Evolutionary conservation across 37 sponge, comb jelly and placozoan species (phyloP), one percentile per base, ranked within the genome.

Genomic region (Aplysina aerophoba): DNA sequence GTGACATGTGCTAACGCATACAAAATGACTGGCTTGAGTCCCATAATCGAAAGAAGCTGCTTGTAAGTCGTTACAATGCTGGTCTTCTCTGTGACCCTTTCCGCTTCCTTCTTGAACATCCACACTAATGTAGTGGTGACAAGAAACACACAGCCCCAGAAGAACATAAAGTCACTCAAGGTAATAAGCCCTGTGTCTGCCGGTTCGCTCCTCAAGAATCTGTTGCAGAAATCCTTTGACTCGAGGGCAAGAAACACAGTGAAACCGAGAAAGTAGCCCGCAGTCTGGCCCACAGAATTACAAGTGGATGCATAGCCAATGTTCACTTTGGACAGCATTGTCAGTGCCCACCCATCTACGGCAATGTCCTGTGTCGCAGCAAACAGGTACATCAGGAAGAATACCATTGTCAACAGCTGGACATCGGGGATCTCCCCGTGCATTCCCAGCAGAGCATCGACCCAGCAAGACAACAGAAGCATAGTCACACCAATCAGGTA

Each of bases 261-360:
- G 88, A 93, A 94, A 34, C 93, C 96, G 17, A 98, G 77, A 77
- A 98, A 98, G 84, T 84, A 96, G 0, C 99, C 99, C n/a, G 86
- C 83, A 15, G 97, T 98, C 80, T 98, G 97, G 0, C 99, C 99
- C 25, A 96, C 95, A 25, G 95, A 87, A 81, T 98, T 96, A 79
- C 99, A 96, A 36, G 99, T 98, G 54, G 93, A 94, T 11, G 95
- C 92, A 62, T 92, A 91, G 53, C 99, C 99, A 19, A 98, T 92
- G 56, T 93, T 91, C 22, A 91, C 86, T 24, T 63, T 75, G 11
- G 93, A 92, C 41, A 98, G 91, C 90, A 98, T 96, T 20, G 95
- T 95, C 38, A 98, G 86, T 0, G 99, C 99, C 99, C 99, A 98
- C 27, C 99, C 99, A 65, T 98, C 99, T 35, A 98, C 99, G 0